Conservation (phyloP, 2,888 invertebrate genomes). For the Pediacus dermestoides region DNA sequence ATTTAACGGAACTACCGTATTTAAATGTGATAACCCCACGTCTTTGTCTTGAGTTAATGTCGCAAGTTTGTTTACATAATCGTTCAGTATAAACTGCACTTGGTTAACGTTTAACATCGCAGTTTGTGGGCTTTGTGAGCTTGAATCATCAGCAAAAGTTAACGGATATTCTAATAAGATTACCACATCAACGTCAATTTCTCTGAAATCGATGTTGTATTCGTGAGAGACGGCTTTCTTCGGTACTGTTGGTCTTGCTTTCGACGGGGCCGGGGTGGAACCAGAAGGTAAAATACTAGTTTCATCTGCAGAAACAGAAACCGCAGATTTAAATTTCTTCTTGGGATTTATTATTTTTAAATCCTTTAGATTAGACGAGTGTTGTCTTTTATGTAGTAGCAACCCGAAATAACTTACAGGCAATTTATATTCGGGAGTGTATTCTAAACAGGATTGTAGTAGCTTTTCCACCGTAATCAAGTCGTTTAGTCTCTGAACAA, state of each 20-base stretch:
- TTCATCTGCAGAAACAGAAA: no score
- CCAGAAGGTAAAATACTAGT: no score
- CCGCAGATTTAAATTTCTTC: slow-evolving; percentile 40
- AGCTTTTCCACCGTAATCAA: slow-evolving; percentile 55
- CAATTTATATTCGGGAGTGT: slow-evolving; percentile 51
- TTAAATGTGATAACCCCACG: slow-evolving; percentile 38
- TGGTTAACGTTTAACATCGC: slow-evolving; percentile 34
- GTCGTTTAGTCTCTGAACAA: slow-evolving; percentile 43
- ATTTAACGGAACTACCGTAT: slow-evolving; percentile 37
- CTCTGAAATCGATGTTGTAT: slow-evolving; percentile 43
- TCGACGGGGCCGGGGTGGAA: no score
- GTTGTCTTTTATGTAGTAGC: slow-evolving; percentile 10
- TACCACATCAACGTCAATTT: slow-evolving; percentile 62
- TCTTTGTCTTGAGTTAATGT: slow-evolving; percentile 42
- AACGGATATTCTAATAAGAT: slow-evolving; percentile 49
- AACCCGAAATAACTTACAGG: slow-evolving; percentile 52
- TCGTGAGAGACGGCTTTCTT: no score
- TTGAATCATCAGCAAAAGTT: slow-evolving; percentile 20
- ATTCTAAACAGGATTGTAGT: slow-evolving; percentile 48
- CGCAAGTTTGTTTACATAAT: slow-evolving; percentile 58
- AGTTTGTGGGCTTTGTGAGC: slow-evolving; percentile 36
- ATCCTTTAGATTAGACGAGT: slow-evolving; percentile 17
- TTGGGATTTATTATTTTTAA: slow-evolving; percentile 25
- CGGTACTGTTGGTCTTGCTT: slow-evolving; percentile 14
- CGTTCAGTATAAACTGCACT: slow-evolving; percentile 56